Percentiles rank a stretch among this genome's conserved stretches.
phyloP scores from a whole-genome alignment of 1,140 invertebrate species.

The Octopus sinensis region DNA sequence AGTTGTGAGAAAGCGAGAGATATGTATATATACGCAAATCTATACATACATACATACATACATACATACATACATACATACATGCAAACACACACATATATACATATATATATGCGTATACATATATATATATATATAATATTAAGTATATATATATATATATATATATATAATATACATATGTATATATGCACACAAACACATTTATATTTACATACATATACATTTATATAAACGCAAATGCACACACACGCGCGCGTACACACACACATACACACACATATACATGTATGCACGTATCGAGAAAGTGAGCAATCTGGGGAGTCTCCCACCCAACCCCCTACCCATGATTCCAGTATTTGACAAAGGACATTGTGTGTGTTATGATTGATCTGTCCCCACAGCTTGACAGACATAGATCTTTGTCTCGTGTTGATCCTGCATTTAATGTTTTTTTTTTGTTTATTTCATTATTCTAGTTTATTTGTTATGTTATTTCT shows the following conservation, averaged over 20 bases:
- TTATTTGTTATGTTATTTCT: too few relatives aligned
- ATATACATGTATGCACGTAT: background rate
- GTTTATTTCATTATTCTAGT: too few relatives aligned
- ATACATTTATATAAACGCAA: background rate
- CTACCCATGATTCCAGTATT: too few relatives aligned
- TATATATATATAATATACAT: background rate
- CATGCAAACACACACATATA: background rate
- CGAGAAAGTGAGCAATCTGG: too few relatives aligned
- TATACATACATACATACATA: constrained; percentile 8
- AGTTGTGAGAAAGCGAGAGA: background rate
- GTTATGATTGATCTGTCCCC: too few relatives aligned
- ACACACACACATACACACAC: background rate
- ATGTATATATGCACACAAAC: background rate
- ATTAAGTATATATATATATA: background rate
- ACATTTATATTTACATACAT: background rate
- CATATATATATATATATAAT: background rate
- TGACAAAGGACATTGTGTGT: too few relatives aligned
- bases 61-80: background rate
- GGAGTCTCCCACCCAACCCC: too few relatives aligned
- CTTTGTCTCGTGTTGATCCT: too few relatives aligned
- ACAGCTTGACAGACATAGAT: too few relatives aligned
- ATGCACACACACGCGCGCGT: background rate
- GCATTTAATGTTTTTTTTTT: too few relatives aligned
- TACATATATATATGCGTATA: background rate
- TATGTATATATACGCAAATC: background rate